These are phyloP conservation scores for Solenopsis invicta DNA, from an alignment of 1,140 invertebrate species.

Conservation along the genomic window DNA sequence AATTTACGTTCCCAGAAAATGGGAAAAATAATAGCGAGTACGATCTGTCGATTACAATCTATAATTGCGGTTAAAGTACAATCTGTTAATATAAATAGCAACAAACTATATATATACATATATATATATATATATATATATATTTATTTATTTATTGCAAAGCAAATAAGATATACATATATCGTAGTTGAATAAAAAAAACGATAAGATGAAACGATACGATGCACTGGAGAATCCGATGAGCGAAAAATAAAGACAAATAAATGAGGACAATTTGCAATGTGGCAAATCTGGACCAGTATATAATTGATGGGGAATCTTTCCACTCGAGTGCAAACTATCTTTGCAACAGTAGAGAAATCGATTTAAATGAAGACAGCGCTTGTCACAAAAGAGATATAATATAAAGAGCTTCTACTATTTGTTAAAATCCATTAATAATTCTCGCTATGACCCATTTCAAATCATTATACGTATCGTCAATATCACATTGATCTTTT, in stretches of 20 bases:
- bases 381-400: neutral
- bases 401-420: neutral
- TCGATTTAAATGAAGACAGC: neutral
- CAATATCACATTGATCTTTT: neutral
- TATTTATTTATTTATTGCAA: too few species aligned
- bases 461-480: neutral
- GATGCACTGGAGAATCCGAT: neutral
- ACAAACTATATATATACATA: neutral
- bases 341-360: constrained; percentile 20
- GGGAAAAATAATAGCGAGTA: constrained; percentile 12
- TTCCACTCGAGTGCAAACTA: constrained; percentile 13
- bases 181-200: neutral
- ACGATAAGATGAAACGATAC: constrained; percentile 10
- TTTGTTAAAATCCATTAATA: constrained; percentile 11
- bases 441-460: neutral
- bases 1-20: neutral
- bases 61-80: neutral
- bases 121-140: too few species aligned
- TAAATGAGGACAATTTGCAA: constrained; percentile 18
- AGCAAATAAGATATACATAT: neutral
- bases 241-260: constrained; percentile 13
- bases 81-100: constrained; percentile 8
- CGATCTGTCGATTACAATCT: neutral
- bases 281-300: neutral
- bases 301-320: constrained; percentile 18